Evolutionary conservation across 1,140 invertebrate genomes (phyloP).

Genomic region (Neodiprion virginianus): DNA sequence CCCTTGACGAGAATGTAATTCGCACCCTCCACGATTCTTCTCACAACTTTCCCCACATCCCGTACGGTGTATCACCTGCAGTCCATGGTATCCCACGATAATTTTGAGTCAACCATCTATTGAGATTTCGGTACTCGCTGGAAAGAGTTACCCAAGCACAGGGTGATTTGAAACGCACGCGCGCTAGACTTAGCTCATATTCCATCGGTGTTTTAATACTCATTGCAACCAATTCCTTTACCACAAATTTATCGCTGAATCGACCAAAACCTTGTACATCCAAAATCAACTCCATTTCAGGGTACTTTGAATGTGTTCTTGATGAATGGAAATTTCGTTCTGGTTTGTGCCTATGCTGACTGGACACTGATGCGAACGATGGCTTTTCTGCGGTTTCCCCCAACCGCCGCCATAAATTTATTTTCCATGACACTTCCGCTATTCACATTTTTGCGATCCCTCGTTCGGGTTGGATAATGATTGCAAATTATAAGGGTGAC

Average conservation of each 20-base stretch:
- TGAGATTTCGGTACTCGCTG: conserved; percentile 10
- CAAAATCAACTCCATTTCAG: neutral
- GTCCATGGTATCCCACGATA: conserved; percentile 25
- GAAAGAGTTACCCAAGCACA: conserved; percentile 15
- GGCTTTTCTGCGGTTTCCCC: too few relatives aligned
- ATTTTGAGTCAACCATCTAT: conserved; percentile 23
- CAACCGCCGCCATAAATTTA: neutral
- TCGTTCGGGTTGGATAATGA: neutral
- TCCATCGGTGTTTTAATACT: neutral
- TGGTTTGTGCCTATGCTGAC: neutral
- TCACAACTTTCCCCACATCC: conserved; percentile 12
- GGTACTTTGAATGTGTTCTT: neutral
- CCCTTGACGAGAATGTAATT: conserved; percentile 25
- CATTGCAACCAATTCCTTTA: neutral
- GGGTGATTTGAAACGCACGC: conserved; percentile 22
- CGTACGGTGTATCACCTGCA: conserved; percentile 19
- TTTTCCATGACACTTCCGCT: neutral
- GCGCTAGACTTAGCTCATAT: neutral
- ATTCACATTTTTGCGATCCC: neutral
- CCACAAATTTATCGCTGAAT: neutral
- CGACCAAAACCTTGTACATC: neutral
- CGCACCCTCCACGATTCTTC: conserved; percentile 8
- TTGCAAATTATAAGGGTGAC: neutral
- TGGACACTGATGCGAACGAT: neutral
- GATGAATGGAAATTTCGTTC: neutral